A percentile compares a stretch with the other conserved stretches of the same genome.
Evolutionary conservation across 2,797 vertebrate genomes (phyloP).

Genomic region (Sebastes cheni): DNA sequence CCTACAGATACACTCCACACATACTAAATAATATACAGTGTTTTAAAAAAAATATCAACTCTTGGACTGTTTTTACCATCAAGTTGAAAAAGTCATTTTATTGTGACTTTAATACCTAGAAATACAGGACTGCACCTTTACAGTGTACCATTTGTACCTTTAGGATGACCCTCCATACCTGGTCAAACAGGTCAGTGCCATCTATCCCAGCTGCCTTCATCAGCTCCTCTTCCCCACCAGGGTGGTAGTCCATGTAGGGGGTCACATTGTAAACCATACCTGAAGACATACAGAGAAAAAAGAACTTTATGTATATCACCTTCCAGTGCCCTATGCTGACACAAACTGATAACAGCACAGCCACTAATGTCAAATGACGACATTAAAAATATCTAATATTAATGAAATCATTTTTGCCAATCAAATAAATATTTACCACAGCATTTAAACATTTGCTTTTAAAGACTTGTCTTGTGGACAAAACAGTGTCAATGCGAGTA

Average conservation of each 20-base stretch:
- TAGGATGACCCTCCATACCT: slow-evolving; percentile 77
- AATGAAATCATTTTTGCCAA: background rate
- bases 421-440: background rate
- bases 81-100: background rate
- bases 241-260: slow-evolving; percentile 97
- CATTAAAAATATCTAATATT: background rate
- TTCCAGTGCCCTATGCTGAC: background rate
- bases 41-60: background rate
- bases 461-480: background rate
- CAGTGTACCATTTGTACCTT: background rate
- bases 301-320: background rate
- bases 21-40: background rate
- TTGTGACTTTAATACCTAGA: background rate
- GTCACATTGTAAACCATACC: slow-evolving; percentile 96
- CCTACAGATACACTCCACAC: background rate
- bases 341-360: background rate
- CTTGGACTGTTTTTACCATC: background rate
- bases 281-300: slow-evolving; percentile 52
- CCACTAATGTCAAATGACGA: background rate
- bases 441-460: background rate
- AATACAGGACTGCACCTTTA: background rate
- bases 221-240: slow-evolving; percentile 94
- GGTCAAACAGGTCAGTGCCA: slow-evolving; percentile 95
- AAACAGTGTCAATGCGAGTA: background rate
- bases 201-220: slow-evolving; percentile 95